Evolutionary conservation across 2,888 invertebrate genomes (phyloP), one percentile per base, ranked within the genome.

Genomic region (Polylopha cassiicola): DNA sequence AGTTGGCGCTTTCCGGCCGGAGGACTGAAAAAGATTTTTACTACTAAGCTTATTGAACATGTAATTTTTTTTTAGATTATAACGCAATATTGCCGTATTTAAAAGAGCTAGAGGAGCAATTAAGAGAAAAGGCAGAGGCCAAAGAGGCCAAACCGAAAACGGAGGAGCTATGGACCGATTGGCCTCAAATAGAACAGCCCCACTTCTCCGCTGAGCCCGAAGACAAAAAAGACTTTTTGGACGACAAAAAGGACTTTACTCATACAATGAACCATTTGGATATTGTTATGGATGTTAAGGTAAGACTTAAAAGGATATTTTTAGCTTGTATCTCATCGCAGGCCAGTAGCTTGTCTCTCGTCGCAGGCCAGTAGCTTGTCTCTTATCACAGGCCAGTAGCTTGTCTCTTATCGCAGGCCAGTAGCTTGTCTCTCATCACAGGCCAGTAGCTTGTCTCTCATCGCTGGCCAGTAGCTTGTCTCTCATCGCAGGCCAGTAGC

Each of bases 41-140:
- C n/a, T n/a, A n/a, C n/a, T n/a, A n/a, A n/a, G n/a, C n/a, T n/a
- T n/a, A n/a, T n/a, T n/a, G n/a, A n/a, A n/a, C n/a, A n/a, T n/a
- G n/a, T n/a, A n/a, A n/a, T n/a, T n/a, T n/a, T n/a, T n/a, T 18
- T 29, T 20, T n/a, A 84, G 84, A 85, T 44, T 85, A 78, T 61
- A 80, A 82, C 49, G 80, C 79, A 0, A 85, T 85, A 27, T 37
- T 85, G 16, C 84, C 84, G 0, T 85, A 85, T 43, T 44, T 85
- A 2, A 81, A 79, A 30, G 84, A 84, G 20, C 8, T 84, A 0
- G 81, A 82, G 21, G 78, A 78, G 1, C 73, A 82, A 21, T 33
- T 82, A 0, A 54, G 54, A 1, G 48, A 61, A 9, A 70, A 73
- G 11, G 26, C 61, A 0, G 66, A 61, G 1, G 43, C 42, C 8